These are phyloP conservation scores for Columbina picui DNA, from an alignment of 2,113 vertebrate species.

Conservation along the genomic window DNA sequence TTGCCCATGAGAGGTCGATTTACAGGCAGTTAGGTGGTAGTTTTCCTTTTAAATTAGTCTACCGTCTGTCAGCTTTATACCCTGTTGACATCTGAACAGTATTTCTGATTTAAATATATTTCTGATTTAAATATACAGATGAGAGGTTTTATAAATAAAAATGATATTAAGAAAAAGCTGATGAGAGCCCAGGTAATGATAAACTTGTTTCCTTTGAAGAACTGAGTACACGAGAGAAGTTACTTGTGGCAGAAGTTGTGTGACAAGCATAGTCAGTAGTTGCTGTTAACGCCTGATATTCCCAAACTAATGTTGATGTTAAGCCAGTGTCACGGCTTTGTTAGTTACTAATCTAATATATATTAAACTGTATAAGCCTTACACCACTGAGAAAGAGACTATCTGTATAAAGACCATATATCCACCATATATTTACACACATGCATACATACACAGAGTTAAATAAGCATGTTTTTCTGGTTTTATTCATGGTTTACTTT, in stretches of 20 bases:
- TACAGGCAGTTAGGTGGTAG: background rate
- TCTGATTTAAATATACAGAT: background rate
- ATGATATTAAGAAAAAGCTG: background rate
- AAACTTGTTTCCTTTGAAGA: background rate
- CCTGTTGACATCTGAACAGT: background rate
- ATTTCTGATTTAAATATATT: background rate
- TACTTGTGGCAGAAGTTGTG: background rate
- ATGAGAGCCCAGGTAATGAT: background rate
- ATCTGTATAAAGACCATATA: background rate
- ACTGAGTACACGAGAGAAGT: background rate
- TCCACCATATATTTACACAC: background rate
- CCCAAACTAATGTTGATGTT: background rate
- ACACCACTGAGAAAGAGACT: background rate
- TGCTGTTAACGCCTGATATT: background rate
- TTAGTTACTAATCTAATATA: background rate
- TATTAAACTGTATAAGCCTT: background rate
- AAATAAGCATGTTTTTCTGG: background rate
- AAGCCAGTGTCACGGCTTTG: background rate
- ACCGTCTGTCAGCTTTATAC: constrained; percentile 3
- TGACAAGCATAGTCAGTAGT: background rate
- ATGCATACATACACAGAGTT: background rate
- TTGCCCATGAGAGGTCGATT: background rate
- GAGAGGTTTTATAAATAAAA: background rate
- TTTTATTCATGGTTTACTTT: background rate
- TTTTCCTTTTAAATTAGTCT: constrained; percentile 12